Percentiles rank a stretch among this genome's conserved stretches.
phyloP scores from a whole-genome alignment of 2,797 vertebrate species.

The Nyctibius grandis region DNA sequence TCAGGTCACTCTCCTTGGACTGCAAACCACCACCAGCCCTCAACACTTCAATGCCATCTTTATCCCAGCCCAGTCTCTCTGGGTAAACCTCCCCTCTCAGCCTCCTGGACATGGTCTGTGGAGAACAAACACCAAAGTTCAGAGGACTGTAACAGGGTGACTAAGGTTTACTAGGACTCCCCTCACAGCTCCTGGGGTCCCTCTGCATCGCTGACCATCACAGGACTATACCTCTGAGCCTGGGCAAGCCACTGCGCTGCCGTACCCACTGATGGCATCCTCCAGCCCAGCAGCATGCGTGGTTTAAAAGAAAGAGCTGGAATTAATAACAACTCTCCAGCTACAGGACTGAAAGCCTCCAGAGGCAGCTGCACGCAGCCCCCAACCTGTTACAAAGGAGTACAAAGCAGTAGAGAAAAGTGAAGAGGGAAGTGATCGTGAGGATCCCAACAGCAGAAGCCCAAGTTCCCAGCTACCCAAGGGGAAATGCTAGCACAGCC shows the following conservation, averaged over 20 bases:
- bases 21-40: not conserved
- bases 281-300: not conserved
- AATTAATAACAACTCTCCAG: not conserved
- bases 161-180: not conserved
- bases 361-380: not conserved
- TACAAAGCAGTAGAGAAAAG: not conserved
- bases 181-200: not conserved
- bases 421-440: not conserved
- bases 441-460: not conserved
- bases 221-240: not conserved
- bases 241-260: not conserved
- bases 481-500: not conserved
- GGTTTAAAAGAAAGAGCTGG: not conserved
- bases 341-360: slow-evolving; percentile 11
- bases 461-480: not conserved
- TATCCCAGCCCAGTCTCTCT: not conserved
- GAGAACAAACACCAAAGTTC: not conserved
- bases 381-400: not conserved
- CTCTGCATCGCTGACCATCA: not conserved
- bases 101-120: not conserved
- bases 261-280: not conserved
- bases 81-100: not conserved
- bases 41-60: not conserved
- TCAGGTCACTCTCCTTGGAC: not conserved
- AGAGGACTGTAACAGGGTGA: not conserved